These are phyloP conservation scores for Ammodramus savannarum DNA, from an alignment of 2,113 vertebrate species.

Conservation along the genomic window DNA sequence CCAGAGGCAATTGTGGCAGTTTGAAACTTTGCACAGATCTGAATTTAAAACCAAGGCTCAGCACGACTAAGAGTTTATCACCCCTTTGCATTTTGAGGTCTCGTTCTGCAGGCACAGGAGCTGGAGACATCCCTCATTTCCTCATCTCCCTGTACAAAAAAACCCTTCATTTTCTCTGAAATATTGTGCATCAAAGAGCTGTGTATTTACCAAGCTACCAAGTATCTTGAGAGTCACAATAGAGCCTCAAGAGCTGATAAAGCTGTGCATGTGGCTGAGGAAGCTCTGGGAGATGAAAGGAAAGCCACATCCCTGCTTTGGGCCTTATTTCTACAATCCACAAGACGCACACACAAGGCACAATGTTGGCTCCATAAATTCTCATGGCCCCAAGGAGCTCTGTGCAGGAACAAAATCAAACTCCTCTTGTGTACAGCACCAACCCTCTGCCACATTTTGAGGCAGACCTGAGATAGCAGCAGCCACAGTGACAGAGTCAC, in stretches of 20 bases:
- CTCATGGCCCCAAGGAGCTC: background rate
- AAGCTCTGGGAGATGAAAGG: background rate
- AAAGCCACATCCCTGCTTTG: background rate
- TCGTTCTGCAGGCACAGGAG: background rate
- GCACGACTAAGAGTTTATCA: background rate
- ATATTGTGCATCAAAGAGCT: background rate
- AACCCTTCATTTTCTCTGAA: background rate
- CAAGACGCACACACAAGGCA: accelerated
- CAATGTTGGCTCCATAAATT: background rate
- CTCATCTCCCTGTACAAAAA: background rate
- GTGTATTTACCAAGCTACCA: background rate
- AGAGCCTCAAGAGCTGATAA: background rate
- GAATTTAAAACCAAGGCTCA: background rate
- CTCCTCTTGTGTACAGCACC: background rate
- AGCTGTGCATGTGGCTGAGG: background rate
- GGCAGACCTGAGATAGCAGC: background rate
- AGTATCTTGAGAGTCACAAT: accelerated
- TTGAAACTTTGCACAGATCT: background rate
- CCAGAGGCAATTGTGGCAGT: background rate
- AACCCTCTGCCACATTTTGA: background rate
- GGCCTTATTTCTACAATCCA: background rate
- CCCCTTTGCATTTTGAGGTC: background rate
- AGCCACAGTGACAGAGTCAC: background rate
- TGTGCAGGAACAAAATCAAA: background rate
- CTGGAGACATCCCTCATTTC: background rate